Percentiles rank a stretch among this genome's conserved stretches.
phyloP scores from a whole-genome alignment of 2,113 vertebrate species.

The Stigmatopora nigra region DNA sequence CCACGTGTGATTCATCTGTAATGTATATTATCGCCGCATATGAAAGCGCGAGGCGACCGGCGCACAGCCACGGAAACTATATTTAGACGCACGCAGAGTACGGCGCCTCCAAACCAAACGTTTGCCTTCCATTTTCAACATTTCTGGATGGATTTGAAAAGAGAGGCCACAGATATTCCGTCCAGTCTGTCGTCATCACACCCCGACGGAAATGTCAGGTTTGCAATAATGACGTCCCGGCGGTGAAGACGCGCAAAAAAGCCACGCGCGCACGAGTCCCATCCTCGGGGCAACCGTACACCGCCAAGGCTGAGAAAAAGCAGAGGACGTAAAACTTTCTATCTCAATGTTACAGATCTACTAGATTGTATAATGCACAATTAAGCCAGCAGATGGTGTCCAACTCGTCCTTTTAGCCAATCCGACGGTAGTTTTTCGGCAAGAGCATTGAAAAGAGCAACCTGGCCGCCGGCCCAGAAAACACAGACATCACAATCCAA shows the following conservation, averaged over 20 bases:
- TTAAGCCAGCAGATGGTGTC: too few relatives aligned
- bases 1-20: conserved; percentile 34
- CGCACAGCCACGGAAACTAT: background rate
- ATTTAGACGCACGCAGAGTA: background rate
- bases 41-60: background rate
- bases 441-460: too few relatives aligned
- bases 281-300: too few relatives aligned
- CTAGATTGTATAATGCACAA: too few relatives aligned
- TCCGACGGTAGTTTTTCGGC: too few relatives aligned
- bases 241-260: conserved; percentile 19
- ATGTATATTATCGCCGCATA: conserved; percentile 17
- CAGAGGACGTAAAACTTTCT: too few relatives aligned
- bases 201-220: background rate
- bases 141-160: conserved; percentile 51
- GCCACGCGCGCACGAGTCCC: conserved; percentile 48
- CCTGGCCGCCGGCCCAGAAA: too few relatives aligned
- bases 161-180: conserved; percentile 8
- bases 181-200: conserved; percentile 3
- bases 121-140: conserved; percentile 50
- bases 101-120: conserved; percentile 43
- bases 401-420: too few relatives aligned
- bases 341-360: too few relatives aligned
- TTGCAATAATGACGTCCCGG: conserved; percentile 10
- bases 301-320: too few relatives aligned
- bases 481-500: too few relatives aligned